Evolutionary conservation across 1,140 invertebrate genomes (phyloP).

Genomic region (Drosophila trapezifrons): DNA sequence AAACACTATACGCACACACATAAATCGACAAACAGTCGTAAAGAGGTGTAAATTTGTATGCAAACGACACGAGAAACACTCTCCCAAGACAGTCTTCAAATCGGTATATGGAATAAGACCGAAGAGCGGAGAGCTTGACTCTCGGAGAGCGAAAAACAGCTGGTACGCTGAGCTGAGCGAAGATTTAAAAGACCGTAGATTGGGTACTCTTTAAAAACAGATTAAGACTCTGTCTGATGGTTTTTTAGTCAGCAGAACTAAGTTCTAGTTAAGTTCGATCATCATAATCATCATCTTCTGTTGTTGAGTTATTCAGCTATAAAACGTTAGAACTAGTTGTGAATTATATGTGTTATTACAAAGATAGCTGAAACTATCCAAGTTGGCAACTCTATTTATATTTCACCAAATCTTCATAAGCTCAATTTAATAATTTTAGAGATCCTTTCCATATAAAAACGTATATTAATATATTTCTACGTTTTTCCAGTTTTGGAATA

Average conservation of each 20-base stretch:
- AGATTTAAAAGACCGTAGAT: conserved; percentile 1
- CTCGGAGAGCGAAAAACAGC: conserved; percentile 35
- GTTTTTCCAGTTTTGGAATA: not conserved
- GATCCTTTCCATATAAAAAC: not conserved
- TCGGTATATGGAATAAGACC: conserved; percentile 6
- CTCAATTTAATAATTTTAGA: no score
- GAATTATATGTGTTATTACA: no score
- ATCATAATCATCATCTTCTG: no score
- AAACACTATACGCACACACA: conserved; percentile 31
- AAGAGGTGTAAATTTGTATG: conserved; percentile 80
- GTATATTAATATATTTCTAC: not conserved
- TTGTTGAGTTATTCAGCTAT: not conserved
- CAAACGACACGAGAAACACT: conserved; percentile 52
- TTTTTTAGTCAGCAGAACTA: not conserved
- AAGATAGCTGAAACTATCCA: not conserved
- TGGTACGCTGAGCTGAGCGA: conserved; percentile 15
- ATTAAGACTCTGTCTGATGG: no score
- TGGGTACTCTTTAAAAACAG: conserved; percentile 10
- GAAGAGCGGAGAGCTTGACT: conserved; percentile 17
- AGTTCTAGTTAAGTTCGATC: not conserved
- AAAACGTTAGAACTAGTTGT: not conserved
- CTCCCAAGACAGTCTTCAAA: conserved; percentile 20
- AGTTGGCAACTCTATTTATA: no score
- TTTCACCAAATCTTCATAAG: no score
- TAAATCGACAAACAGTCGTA: conserved; percentile 59